These are phyloP conservation scores for Nyctalus aviator DNA, from an alignment of 2,797 vertebrate genomes.

Conservation along the genomic window DNA sequence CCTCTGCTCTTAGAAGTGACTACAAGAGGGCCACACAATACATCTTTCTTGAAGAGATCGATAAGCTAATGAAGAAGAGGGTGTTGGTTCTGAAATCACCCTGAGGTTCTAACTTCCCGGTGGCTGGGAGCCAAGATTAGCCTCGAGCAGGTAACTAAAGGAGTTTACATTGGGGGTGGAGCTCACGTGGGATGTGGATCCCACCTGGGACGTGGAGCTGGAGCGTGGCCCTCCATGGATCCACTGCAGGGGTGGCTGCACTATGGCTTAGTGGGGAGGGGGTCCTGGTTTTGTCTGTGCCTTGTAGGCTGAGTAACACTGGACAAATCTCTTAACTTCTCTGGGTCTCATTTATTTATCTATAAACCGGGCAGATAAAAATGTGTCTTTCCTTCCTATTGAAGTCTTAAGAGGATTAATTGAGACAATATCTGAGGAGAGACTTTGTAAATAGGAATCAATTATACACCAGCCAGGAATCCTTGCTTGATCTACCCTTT, in stretches of 20 bases:
- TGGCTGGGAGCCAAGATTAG: not conserved
- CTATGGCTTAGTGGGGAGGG: fast-evolving
- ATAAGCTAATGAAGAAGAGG: not conserved
- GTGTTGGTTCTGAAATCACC: not conserved
- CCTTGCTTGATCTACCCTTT: not conserved
- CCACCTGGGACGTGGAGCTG: not conserved
- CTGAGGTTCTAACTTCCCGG: not conserved
- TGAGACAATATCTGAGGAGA: not conserved
- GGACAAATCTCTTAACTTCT: not conserved
- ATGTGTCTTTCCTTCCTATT: not conserved
- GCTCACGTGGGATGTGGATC: fast-evolving
- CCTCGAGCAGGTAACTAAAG: fast-evolving
- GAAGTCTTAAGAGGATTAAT: not conserved
- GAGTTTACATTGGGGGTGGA: not conserved
- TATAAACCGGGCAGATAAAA: not conserved
- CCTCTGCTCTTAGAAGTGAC: not conserved
- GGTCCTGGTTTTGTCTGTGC: not conserved
- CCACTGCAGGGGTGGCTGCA: fast-evolving
- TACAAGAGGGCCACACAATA: not conserved
- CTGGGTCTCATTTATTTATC: not conserved
- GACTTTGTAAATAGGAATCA: conserved; percentile 49
- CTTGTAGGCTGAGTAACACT: not conserved
- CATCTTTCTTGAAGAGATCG: not conserved
- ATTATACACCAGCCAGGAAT: not conserved
- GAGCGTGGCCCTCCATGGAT: fast-evolving